Evolutionary conservation across 2,113 vertebrate species (phyloP).

Genomic region (Chamaea fasciata): DNA sequence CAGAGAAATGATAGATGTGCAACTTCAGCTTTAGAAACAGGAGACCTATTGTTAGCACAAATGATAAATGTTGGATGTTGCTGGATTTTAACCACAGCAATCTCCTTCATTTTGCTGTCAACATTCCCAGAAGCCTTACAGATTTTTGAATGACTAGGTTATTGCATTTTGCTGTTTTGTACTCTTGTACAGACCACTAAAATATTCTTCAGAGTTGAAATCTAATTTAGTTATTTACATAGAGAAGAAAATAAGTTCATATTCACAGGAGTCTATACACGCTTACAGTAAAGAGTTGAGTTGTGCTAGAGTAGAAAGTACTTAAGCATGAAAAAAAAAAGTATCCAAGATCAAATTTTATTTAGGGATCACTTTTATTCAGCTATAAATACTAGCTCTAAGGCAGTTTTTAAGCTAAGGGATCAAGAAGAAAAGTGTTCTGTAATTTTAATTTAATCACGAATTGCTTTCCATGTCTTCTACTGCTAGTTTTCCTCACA

Average conservation of each 20-base stretch:
- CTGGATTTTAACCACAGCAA: constrained; percentile 7
- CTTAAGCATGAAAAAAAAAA: neutral
- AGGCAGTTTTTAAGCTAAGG: neutral
- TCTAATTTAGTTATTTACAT: neutral
- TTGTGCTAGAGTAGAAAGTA: neutral
- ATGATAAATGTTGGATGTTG: neutral
- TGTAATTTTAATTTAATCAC: neutral
- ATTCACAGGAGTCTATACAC: neutral
- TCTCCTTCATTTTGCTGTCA: neutral
- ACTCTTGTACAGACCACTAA: neutral
- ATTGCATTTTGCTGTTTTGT: neutral
- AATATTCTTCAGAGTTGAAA: neutral
- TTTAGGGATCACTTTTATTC: neutral
- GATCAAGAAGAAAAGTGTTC: neutral
- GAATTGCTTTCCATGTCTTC: neutral
- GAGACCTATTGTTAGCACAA: neutral
- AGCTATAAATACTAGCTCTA: neutral
- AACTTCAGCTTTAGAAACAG: neutral
- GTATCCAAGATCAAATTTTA: neutral
- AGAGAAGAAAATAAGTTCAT: neutral
- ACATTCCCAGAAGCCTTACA: neutral
- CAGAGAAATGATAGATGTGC: neutral
- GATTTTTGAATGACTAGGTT: neutral
- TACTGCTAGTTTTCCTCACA: neutral
- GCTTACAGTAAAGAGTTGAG: neutral